These are phyloP conservation scores for Nanorana parkeri DNA, from an alignment of 2,113 vertebrate species.

Conservation along the genomic window DNA sequence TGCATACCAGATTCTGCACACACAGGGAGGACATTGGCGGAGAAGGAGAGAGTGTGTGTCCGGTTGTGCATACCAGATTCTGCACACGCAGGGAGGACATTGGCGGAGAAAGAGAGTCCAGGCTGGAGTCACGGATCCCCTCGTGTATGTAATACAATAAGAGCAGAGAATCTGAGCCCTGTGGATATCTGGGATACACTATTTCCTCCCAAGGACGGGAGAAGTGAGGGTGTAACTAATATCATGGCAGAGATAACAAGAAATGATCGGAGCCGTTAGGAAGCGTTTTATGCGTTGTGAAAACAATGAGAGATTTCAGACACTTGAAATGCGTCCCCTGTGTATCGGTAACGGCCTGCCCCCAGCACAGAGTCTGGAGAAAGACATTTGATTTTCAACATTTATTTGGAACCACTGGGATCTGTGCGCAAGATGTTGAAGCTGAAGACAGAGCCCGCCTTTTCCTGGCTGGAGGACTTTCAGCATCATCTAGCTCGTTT, in stretches of 20 bases:
- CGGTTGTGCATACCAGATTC: too few relatives aligned
- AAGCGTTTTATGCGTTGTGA: constrained; percentile 4
- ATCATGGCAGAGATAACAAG: constrained; percentile 16
- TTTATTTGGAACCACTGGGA: constrained; percentile 41
- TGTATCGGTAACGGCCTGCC: not conserved
- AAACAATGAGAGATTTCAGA: constrained; percentile 24
- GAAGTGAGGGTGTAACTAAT: constrained; percentile 49
- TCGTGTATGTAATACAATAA: not conserved
- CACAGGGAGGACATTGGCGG: too few relatives aligned
- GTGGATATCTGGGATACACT: not conserved
- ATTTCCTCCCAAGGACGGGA: constrained; percentile 35
- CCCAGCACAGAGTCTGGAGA: not conserved
- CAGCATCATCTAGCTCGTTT: too few relatives aligned
- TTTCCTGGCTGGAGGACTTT: too few relatives aligned
- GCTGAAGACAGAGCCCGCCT: too few relatives aligned
- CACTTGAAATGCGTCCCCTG: constrained; percentile 8
- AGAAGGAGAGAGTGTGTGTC: too few relatives aligned
- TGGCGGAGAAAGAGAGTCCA: too few relatives aligned
- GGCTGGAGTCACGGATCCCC: too few relatives aligned
- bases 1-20: too few relatives aligned
- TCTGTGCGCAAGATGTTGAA: not conserved
- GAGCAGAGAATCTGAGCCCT: constrained; percentile 1
- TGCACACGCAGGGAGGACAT: too few relatives aligned
- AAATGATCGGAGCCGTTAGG: constrained; percentile 29
- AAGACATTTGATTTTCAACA: constrained; percentile 25